Conservation (phyloP, 2,797 vertebrate genomes). For the Peromyscus nudipes region DNA sequence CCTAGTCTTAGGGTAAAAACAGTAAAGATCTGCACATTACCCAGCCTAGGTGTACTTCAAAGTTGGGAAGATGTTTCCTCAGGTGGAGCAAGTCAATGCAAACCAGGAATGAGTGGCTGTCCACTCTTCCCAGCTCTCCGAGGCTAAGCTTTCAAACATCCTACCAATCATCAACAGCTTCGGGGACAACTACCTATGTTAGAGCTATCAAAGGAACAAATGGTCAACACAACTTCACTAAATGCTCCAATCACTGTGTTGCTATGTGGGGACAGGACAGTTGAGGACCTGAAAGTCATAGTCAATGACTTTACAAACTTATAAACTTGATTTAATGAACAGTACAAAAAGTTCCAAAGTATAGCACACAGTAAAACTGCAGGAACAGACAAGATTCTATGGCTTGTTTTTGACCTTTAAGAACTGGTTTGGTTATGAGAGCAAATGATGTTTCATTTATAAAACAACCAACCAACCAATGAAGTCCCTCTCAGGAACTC, state of each 20-base stretch:
- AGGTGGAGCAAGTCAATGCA: conserved; percentile 38
- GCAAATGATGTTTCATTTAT: conserved; percentile 3
- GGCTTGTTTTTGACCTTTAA: not conserved
- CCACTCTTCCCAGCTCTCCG: not conserved
- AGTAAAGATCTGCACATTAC: conserved; percentile 45
- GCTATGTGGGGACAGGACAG: not conserved
- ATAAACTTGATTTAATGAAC: not conserved
- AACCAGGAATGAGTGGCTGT: not conserved
- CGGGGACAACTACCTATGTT: not conserved
- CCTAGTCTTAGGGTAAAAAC: conserved; percentile 66
- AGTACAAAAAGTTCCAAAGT: not conserved
- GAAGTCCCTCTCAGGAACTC: not conserved
- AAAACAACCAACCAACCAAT: not conserved
- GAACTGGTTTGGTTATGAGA: not conserved
- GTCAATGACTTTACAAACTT: conserved; percentile 25
- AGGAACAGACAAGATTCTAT: not conserved
- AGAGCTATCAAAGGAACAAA: not conserved
- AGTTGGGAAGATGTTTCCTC: conserved; percentile 20
- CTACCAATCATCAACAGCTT: not conserved
- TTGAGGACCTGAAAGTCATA: not conserved
- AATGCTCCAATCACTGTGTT: not conserved
- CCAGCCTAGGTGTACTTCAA: conserved; percentile 42
- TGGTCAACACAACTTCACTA: not conserved
- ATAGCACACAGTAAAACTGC: not conserved
- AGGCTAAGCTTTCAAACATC: conserved; percentile 18